phyloP scores from a whole-genome alignment of 2,797 vertebrate genomes.

The Dryobates pubescens region DNA sequence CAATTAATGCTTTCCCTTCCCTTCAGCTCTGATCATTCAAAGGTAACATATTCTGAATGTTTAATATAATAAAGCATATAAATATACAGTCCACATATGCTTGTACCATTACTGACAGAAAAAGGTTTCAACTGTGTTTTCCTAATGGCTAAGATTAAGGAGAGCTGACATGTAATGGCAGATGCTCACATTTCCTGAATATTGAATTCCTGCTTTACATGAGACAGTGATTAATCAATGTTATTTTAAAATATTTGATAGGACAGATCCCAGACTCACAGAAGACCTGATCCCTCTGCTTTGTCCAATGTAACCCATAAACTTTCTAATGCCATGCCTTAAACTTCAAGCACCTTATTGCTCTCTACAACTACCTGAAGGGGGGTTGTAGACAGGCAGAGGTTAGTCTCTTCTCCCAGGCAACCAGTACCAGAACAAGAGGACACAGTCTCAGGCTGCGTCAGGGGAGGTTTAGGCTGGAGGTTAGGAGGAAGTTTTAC shows the following conservation, averaged over 20 bases:
- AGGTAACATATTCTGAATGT: not conserved
- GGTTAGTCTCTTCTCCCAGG: too few species aligned
- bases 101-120: not conserved
- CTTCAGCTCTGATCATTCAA: not conserved
- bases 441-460: too few species aligned
- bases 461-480: too few species aligned
- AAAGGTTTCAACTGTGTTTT: not conserved
- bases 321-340: fast-evolving
- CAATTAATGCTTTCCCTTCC: not conserved
- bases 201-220: not conserved
- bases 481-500: too few species aligned
- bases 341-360: not conserved
- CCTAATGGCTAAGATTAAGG: not conserved
- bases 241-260: not conserved
- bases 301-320: not conserved
- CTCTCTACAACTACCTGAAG: too few species aligned
- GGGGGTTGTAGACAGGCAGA: too few species aligned
- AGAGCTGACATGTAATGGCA: not conserved
- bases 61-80: not conserved
- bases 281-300: not conserved
- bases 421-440: too few species aligned
- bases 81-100: not conserved
- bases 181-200: not conserved
- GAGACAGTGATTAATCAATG: not conserved
- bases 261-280: fast-evolving